These are phyloP conservation scores for Brachionus koreanus DNA, from an alignment of 1,140 invertebrate species.

Conservation along the genomic window DNA sequence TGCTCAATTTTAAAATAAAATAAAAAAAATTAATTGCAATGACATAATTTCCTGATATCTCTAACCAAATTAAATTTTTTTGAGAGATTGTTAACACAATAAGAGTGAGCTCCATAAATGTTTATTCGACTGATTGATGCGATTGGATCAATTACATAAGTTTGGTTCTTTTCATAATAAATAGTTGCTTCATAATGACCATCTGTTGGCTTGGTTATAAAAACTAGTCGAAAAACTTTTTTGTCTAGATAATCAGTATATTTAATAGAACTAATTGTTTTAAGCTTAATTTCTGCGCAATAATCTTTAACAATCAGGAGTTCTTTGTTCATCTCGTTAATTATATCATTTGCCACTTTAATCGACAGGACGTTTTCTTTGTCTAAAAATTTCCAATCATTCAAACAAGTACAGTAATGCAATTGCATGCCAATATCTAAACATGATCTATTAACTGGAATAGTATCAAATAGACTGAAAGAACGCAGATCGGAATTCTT, in stretches of 20 bases:
- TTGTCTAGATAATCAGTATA: background rate
- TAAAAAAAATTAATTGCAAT: background rate
- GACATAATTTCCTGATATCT: background rate
- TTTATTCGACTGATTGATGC: background rate
- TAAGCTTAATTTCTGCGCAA: background rate
- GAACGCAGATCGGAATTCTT: background rate
- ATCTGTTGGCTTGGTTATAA: background rate
- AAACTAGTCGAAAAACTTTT: background rate
- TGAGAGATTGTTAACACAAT: background rate
- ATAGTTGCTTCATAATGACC: background rate
- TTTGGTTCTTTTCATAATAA: background rate
- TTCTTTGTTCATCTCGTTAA: background rate
- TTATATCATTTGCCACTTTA: background rate
- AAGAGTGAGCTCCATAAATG: background rate
- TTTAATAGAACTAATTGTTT: background rate
- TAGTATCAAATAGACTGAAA: slow-evolving; percentile 63
- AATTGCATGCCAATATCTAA: slow-evolving; percentile 79
- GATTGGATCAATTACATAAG: background rate
- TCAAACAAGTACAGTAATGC: slow-evolving; percentile 86
- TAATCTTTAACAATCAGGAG: background rate
- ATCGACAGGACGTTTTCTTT: slow-evolving; percentile 48
- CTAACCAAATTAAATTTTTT: background rate
- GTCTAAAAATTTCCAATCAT: slow-evolving; percentile 65
- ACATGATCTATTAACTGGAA: slow-evolving; percentile 70
- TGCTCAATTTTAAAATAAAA: too few relatives aligned